Conservation (phyloP, 2,113 vertebrate species). For the Lutjanus erythropterus region DNA sequence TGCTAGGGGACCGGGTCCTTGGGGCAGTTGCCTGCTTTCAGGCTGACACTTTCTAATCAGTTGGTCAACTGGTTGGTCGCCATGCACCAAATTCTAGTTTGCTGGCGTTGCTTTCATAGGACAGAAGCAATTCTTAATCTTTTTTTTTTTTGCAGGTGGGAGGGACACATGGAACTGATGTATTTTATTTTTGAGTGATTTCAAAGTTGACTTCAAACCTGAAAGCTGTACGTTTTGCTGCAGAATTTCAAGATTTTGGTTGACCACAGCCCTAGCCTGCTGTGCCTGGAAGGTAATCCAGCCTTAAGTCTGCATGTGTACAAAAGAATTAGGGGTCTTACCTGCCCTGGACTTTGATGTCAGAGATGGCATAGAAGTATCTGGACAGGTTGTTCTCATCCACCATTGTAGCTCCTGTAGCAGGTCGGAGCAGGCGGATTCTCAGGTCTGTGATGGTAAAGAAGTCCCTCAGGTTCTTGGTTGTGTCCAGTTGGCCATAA, state of each 20-base stretch:
- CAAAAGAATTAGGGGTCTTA: constrained; percentile 80
- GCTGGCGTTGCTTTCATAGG: too few relatives aligned
- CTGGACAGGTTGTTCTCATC: constrained; percentile 94
- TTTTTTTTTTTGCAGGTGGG: too few relatives aligned
- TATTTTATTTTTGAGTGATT: too few relatives aligned
- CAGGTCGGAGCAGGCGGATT: constrained; percentile 93
- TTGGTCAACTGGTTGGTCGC: too few relatives aligned
- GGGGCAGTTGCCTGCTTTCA: not conserved
- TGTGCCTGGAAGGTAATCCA: not conserved
- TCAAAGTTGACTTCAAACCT: too few relatives aligned
- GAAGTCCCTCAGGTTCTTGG: constrained; percentile 98
- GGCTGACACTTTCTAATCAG: too few relatives aligned
- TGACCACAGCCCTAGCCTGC: too few relatives aligned
- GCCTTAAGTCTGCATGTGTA: not conserved
- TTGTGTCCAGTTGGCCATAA: constrained; percentile 98
- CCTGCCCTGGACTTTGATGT: constrained; percentile 98
- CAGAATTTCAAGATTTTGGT: too few relatives aligned
- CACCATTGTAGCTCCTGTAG: constrained; percentile 95
- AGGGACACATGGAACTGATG: too few relatives aligned
- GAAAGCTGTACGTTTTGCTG: too few relatives aligned
- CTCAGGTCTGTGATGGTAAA: constrained; percentile 98
- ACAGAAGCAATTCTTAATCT: too few relatives aligned
- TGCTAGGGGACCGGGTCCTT: not conserved
- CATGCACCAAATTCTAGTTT: too few relatives aligned
- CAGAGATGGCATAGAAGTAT: constrained; percentile 99